Base-by-base conservation (phyloP, 2,797 vertebrate species). In the Monodelphis domestica region DNA sequence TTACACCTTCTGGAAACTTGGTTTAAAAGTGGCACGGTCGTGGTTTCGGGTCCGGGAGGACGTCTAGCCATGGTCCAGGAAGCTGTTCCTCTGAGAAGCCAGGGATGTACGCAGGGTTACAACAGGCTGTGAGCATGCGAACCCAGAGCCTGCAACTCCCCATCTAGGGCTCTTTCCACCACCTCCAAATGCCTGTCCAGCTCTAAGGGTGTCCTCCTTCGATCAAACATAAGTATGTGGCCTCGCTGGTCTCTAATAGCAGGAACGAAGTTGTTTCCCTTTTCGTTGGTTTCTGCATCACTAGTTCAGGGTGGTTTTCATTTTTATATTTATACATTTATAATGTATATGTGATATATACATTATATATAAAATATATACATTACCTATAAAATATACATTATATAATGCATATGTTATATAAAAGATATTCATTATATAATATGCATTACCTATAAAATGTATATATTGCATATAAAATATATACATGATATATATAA, bases 191-290 rank as follows among this genome's bases (percentile, higher is more conserved):
- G n/a, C n/a, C 30, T 70, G 26, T 10, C 9, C 21, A 26, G 38
- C 63, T 70, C 53, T n/a, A 15, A n/a, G 59, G n/a, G 14, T 17
- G 33, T 14, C 59, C 33, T 5, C 33, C 56, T 33, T 70, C 17
- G 5, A n/a, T n/a, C 95, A 94, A 96, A 96, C 94, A 96, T 93
- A 96, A 93, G 97, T 98, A 95, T 92, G 90, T 93, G 97, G 89
- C 96, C 53, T 98, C 98, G 98, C 98, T 98, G 98, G 98, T 98
- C 98, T 98, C 94, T 97, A 98, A 98, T 98, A 98, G 93, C 97
- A 96, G 96, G 93, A 96, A 95, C 93, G 90, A 96, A 95, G 97
- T 98, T 98, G 94, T 96, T 91, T 96, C 97, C 89, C 97, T 96
- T 87, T 98, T 98, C 96, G 98, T 97, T 95, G 94, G 91, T 98